A percentile compares a stretch with the other conserved stretches of the same genome.
These are phyloP conservation scores for Zhengitettix transpicula DNA, from an alignment of 2,888 invertebrate genomes.

Conservation along the genomic window DNA sequence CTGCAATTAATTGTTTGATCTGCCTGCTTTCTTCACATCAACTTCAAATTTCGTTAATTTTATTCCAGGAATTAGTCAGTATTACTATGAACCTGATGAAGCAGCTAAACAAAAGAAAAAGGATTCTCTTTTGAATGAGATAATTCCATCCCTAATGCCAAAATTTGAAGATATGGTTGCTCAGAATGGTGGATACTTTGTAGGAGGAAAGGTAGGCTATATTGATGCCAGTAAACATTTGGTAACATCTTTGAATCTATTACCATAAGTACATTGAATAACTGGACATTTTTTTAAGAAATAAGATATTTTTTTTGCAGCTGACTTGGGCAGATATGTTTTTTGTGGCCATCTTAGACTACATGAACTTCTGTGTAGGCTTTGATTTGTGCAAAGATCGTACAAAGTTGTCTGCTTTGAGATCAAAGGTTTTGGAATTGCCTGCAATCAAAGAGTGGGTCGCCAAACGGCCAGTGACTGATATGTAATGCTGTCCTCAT, in stretches of 20 bases:
- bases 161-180: slow-evolving; percentile 38
- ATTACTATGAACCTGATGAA: slow-evolving; percentile 36
- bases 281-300: not conserved
- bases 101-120: slow-evolving; percentile 32
- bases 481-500: slow-evolving; percentile 21
- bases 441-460: slow-evolving; percentile 47
- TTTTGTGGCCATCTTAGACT: slow-evolving; percentile 40
- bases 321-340: slow-evolving; percentile 48
- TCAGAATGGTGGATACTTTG: slow-evolving; percentile 43
- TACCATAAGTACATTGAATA: too few species aligned
- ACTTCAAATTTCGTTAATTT: too few species aligned
- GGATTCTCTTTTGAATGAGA: slow-evolving; percentile 30
- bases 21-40: too few species aligned
- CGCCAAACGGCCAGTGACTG: slow-evolving; percentile 39
- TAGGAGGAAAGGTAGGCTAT: slow-evolving; percentile 28
- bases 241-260: too few species aligned
- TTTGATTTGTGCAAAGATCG: slow-evolving; percentile 37
- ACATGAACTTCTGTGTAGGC: slow-evolving; percentile 37
- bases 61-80: slow-evolving; percentile 30
- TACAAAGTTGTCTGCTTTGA: slow-evolving; percentile 36
- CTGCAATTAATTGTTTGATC: too few species aligned
- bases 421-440: slow-evolving; percentile 34
- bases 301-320: slow-evolving; percentile 20
- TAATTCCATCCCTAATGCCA: slow-evolving; percentile 38
- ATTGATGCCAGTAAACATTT: too few species aligned